Base-by-base conservation (phyloP, 2,113 vertebrate species). In the Cynopterus brachyotis region DNA sequence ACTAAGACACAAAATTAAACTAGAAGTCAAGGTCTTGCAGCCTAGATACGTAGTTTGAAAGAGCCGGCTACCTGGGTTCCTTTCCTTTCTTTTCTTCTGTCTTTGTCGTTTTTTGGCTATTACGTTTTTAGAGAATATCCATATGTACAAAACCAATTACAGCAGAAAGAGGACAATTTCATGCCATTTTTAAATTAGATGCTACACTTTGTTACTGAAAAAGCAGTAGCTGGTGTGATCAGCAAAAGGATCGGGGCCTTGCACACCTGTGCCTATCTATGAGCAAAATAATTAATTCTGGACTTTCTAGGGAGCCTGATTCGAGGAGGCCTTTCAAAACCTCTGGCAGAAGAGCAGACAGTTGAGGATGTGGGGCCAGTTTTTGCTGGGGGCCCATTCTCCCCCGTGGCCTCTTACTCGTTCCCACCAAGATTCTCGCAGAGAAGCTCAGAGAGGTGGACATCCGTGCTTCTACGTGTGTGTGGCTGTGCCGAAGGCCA, bases 71-170 rank as follows among this genome's bases (percentile, higher is more conserved):
- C 59, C 37, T 50, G n/a, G 64, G 28, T 22, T 66, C 59, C 15
- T 6, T 75, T 53, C n/a, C 32, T 59, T 72, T 45, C 69, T 30
- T 81, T 70, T 5, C 13, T 5, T 32, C 3, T 1, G 20, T 22
- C 2, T 35, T n/a, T 30, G 10, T 32, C 3, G 37, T 73, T 82
- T 76, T 94, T 76, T 57, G n/a, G 67, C 95, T 97, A 97, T 90
- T 97, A 97, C 97, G 92, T 97, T 96, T 97, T 97, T 81, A 97
- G 94, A 96, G 96, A 96, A 92, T 98, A 98, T 88, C 97, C 45
- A 98, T 97, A 95, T 93, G 97, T 94, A 97, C 95, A 97, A 98
- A 97, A 98, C 97, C 97, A 98, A 98, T 97, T 96, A 98, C 97
- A 94, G 95, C 94, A 91, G 96, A 94, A 97, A 98, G 96, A 50